phyloP scores from a whole-genome alignment of 2,797 vertebrate genomes.

The Siniperca undulata region DNA sequence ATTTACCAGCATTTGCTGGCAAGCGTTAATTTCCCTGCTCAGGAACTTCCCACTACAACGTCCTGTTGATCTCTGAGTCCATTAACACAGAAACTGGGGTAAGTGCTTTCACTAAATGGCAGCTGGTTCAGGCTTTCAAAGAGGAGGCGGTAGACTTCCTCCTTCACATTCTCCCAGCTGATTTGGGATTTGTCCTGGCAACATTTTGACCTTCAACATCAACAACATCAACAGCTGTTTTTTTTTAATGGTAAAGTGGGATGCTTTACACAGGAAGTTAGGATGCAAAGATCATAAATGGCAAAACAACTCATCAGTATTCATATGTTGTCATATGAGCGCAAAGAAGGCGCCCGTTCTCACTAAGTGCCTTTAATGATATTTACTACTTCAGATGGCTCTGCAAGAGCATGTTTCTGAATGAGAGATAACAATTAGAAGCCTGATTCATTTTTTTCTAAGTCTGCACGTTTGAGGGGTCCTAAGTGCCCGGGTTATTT shows the following conservation, averaged over 20 bases:
- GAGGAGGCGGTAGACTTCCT: background rate
- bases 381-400: background rate
- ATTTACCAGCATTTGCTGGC: background rate
- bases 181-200: background rate
- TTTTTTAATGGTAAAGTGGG: background rate
- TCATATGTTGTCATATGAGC: background rate
- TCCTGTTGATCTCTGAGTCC: slow-evolving; percentile 19
- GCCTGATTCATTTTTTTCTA: slow-evolving; percentile 46
- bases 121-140: slow-evolving; percentile 5
- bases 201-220: background rate
- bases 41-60: background rate
- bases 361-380: slow-evolving; percentile 41
- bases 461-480: slow-evolving; percentile 16
- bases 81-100: background rate
- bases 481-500: slow-evolving; percentile 23
- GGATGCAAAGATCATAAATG: background rate
- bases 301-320: slow-evolving; percentile 33
- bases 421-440: slow-evolving; percentile 47
- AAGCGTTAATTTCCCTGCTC: background rate
- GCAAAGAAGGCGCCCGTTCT: slow-evolving; percentile 16
- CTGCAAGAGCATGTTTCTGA: slow-evolving; percentile 27
- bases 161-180: background rate
- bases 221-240: background rate
- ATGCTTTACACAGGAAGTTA: background rate
- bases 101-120: slow-evolving; percentile 6